Percentiles rank a stretch among this genome's conserved stretches.
phyloP scores from a whole-genome alignment of 1,140 invertebrate genomes.

The Hyles vespertilio region DNA sequence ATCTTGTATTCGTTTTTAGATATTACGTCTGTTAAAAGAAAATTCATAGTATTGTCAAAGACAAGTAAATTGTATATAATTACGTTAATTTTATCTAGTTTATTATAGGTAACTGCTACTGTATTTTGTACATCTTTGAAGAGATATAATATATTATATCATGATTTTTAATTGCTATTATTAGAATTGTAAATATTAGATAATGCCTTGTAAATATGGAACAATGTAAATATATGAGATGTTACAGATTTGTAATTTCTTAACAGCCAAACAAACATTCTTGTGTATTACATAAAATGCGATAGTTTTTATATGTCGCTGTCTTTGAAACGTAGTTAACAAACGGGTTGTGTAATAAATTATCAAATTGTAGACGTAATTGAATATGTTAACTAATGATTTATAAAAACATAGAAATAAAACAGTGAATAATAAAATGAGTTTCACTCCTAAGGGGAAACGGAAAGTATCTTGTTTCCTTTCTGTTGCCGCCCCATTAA shows the following conservation, averaged over 20 bases:
- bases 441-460: too few species aligned
- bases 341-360: constrained; percentile 69
- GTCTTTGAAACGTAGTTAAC: constrained; percentile 39
- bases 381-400: constrained; percentile 58
- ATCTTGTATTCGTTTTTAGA: constrained; percentile 16
- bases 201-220: constrained; percentile 26
- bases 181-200: constrained; percentile 7
- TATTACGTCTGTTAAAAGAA: constrained; percentile 16
- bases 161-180: constrained; percentile 3
- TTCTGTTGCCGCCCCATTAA: too few species aligned
- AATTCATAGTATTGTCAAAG: constrained; percentile 24
- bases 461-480: too few species aligned
- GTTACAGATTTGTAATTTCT: constrained; percentile 29
- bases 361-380: constrained; percentile 63
- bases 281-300: constrained; percentile 22
- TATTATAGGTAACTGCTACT: background rate
- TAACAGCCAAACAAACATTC: constrained; percentile 36
- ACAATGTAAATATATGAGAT: constrained; percentile 31
- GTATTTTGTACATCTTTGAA: constrained; percentile 15
- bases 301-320: constrained; percentile 19
- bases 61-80: constrained; percentile 28
- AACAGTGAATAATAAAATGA: constrained; percentile 25
- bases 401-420: constrained; percentile 64
- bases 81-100: constrained; percentile 22
- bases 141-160: constrained; percentile 17